Evolutionary conservation across 2,113 vertebrate species (phyloP), one percentile per base, ranked within the genome.

Genomic region (Hiodon tergisus): DNA sequence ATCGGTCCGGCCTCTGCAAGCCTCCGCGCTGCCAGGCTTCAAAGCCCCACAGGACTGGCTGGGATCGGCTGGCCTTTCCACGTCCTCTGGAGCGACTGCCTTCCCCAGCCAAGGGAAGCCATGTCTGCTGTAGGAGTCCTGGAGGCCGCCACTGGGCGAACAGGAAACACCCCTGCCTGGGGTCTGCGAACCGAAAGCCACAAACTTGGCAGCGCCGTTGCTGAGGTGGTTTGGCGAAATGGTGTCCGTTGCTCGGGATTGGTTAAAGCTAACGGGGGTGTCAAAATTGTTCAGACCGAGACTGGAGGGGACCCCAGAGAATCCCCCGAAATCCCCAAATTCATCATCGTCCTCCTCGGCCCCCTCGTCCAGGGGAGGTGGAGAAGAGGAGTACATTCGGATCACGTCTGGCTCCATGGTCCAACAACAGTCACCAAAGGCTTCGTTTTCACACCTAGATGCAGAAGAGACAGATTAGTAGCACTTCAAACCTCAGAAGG

Each of bases 371-470:
- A 95, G 84, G 0, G 91, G 93, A 73, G 94, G 94, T 2, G 94
- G 93, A 59, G 94, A 94, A 60, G 94, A 94, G 78, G 95, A 92
- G 76, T 94, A 94, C 86, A 95, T 90, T 81, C 89, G 91, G 83
- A 94, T 91, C 76, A 95, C 86, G 76, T 94, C 91, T 77, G 95
- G 93, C 89, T 99, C 96, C 97, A 98, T 98, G 81, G 82, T 92
- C 88, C 75, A 85, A 82, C 77, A 81, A 85, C 70, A 67, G 85
- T 82, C 85, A 70, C 80, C 80, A 80, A 83, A 66, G 81, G 84
- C 86, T 85, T 88, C 86, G 85, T 92, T 75, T 81, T 80, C 78
- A 87, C 73, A 90, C 85, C 93, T 95, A 69, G 0, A 75, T 52
- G 0, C 71, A 50, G 47, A 71, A 72, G 73, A 77, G 4, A 57